These are phyloP conservation scores for Drosophila fungiperda DNA, from an alignment of 2,888 invertebrate species.

Conservation along the genomic window DNA sequence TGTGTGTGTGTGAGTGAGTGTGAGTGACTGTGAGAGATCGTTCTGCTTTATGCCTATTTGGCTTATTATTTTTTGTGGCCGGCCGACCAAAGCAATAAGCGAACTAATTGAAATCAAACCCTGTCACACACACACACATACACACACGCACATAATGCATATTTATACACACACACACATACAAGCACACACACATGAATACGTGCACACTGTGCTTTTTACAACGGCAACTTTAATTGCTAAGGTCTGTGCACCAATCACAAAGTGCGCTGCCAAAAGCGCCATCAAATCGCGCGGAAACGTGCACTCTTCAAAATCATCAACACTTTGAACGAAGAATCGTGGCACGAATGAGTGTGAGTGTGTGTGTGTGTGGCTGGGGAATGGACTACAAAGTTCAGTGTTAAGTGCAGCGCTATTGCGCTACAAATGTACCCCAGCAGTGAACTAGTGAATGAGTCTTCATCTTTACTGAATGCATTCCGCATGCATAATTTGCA, in stretches of 20 bases:
- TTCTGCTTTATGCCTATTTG: constrained; percentile 61
- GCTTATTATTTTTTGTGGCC: constrained; percentile 64
- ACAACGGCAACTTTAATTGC: constrained; percentile 73
- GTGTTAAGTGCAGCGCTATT: constrained; percentile 71
- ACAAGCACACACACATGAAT: not conserved
- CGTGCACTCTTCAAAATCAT: constrained; percentile 55
- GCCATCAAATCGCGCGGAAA: constrained; percentile 76
- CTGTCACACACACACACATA: constrained; percentile 33
- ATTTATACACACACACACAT: not conserved
- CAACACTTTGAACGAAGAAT: constrained; percentile 59
- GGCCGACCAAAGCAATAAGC: constrained; percentile 65
- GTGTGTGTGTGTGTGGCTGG: not conserved
- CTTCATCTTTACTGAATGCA: not conserved
- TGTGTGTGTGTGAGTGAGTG: not conserved
- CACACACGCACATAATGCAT: not conserved
- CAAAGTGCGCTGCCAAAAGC: constrained; percentile 66
- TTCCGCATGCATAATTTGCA: not conserved
- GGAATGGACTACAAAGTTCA: constrained; percentile 23
- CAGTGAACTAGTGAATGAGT: not conserved
- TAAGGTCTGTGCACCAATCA: constrained; percentile 56
- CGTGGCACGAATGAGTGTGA: not conserved
- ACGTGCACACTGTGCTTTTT: constrained; percentile 49
- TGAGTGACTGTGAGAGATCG: constrained; percentile 21
- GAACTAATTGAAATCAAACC: constrained; percentile 76
- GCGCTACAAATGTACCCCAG: constrained; percentile 61